Percentiles rank a stretch among this genome's conserved stretches.
Conservation (phyloP, 2,888 invertebrate species). For the Lordiphosa andalusiaca region DNA sequence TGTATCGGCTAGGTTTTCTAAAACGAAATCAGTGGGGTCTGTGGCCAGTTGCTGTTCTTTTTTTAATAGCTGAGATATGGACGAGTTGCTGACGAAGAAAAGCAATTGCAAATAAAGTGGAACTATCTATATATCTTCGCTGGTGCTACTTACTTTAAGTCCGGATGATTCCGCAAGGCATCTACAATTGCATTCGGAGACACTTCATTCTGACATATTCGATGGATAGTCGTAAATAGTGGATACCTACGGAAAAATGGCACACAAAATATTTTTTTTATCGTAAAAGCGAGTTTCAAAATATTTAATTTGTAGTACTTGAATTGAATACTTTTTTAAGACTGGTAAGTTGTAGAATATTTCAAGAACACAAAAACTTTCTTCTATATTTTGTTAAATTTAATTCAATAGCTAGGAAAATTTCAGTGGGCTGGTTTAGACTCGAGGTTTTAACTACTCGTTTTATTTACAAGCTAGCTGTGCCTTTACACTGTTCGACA, state of each 20-base stretch:
- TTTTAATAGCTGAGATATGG: conserved; percentile 32
- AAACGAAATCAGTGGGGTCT: neutral
- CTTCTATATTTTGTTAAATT: too few relatives aligned
- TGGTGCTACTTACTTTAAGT: conserved; percentile 39
- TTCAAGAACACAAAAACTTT: too few relatives aligned
- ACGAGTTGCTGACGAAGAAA: conserved; percentile 21
- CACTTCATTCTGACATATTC: conserved; percentile 88
- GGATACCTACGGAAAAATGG: conserved; percentile 74
- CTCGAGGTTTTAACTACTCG: too few relatives aligned
- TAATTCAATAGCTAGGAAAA: too few relatives aligned
- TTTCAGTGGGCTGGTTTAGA: too few relatives aligned
- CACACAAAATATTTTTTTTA: too few relatives aligned
- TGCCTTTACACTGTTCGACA: too few relatives aligned
- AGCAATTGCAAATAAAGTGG: neutral
- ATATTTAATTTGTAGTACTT: too few relatives aligned
- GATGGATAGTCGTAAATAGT: conserved; percentile 95
- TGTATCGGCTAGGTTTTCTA: conserved; percentile 23
- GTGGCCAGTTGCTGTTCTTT: conserved; percentile 1
- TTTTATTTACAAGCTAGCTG: too few relatives aligned
- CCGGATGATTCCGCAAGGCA: conserved; percentile 51
- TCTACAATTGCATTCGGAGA: conserved; percentile 85
- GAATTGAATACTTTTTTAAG: too few relatives aligned
- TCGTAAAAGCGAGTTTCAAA: too few relatives aligned
- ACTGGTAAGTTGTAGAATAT: too few relatives aligned
- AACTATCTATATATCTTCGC: neutral